phyloP scores from a whole-genome alignment of 1,140 invertebrate species.

The Reticulitermes speratus region DNA sequence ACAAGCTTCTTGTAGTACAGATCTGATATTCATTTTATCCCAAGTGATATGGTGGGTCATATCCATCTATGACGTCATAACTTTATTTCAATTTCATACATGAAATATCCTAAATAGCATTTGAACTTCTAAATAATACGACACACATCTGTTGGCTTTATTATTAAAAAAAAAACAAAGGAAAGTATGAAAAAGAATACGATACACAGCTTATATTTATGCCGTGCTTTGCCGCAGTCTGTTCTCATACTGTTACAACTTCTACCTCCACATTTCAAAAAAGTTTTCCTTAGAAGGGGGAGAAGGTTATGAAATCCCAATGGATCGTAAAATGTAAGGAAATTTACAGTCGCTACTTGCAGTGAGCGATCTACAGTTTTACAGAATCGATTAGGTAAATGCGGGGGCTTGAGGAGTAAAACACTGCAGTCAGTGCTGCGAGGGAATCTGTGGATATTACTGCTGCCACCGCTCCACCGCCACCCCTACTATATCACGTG shows the following conservation, averaged over 20 bases:
- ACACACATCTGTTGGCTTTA: constrained; percentile 23
- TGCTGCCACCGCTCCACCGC: background rate
- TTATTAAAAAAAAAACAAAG: background rate
- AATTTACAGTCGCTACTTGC: constrained; percentile 27
- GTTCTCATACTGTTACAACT: background rate
- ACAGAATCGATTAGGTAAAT: constrained; percentile 31
- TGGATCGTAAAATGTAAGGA: constrained; percentile 32
- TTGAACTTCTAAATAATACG: constrained; percentile 21
- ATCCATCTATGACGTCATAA: background rate
- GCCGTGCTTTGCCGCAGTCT: background rate
- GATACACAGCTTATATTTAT: background rate
- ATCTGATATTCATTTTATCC: background rate
- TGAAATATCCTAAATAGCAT: background rate
- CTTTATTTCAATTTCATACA: background rate
- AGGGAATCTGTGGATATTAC: background rate
- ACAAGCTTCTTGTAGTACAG: background rate
- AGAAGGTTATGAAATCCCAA: constrained; percentile 33
- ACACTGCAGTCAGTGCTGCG: background rate
- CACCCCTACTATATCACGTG: background rate
- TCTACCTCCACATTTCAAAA: constrained; percentile 30
- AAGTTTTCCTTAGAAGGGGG: constrained; percentile 12
- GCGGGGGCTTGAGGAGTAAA: background rate
- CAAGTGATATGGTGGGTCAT: background rate
- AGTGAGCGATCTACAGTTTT: constrained; percentile 15
- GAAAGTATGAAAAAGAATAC: background rate